Evolutionary conservation across 92 coral and sea anemone species (phyloP), one percentile per base, ranked within the genome.

Genomic region (Pocillopora meandrina): DNA sequence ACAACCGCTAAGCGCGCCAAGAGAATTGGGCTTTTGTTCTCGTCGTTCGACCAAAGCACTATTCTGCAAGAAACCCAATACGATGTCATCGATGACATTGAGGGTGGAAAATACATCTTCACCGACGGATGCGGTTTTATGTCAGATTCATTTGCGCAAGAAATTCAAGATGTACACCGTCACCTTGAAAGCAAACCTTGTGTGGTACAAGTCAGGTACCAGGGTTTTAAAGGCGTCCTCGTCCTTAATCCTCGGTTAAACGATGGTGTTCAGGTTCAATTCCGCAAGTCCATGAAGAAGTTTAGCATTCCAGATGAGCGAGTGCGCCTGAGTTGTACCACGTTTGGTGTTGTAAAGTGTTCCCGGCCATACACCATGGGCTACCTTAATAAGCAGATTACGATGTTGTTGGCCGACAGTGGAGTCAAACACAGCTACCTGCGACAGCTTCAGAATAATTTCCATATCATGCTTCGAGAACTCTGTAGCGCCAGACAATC

Each of bases 41-140:
- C 97, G 17, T 82, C 95, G 36, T 95, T 95, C 52, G 81, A 65
- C 66, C 90, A 89, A 61, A 90, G 93, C 47, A 86, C 92, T 11
- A 79, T 72, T n/a, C 79, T 96, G n/a, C 62, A 70, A 52, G 91
- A 85, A 35, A 74, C 81, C 71, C 95, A 94, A 42, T 89, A 86
- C 75, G 19, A 26, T 9, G 88, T 93, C 21, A 91, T 92, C 66
- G 89, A 83, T 19, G 98, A 94, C 77, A 90, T 94, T 26, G 61
- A 89, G 62, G 76, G 89, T 19, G 64, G 86, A 34, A 78, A 84
- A 57, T 90, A 86, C 66, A 92, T 79, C 82, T 96, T 96, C 77
- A 90, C 98, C 26, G 92, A 87, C 19, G 98, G 98, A 7, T 96
- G 98, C 75, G 98, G 98, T 21, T 86, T 92, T 72, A 96, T 96